These are phyloP conservation scores for Prunella himalayana DNA, from an alignment of 2,113 vertebrate species.

Conservation along the genomic window DNA sequence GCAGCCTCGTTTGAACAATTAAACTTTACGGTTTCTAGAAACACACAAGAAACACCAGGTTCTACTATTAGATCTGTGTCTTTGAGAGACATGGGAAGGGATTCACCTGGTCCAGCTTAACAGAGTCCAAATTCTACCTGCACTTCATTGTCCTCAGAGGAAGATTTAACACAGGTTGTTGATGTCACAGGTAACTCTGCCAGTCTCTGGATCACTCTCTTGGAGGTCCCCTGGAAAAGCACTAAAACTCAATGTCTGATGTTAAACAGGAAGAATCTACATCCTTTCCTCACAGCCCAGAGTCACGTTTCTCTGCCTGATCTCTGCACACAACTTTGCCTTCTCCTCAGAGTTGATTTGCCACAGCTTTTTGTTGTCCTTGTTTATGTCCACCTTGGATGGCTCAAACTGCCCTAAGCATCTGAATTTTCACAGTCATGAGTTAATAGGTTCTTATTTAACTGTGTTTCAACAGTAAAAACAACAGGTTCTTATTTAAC, in stretches of 20 bases:
- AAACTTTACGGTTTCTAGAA: constrained; percentile 10
- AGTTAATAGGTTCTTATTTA: neutral
- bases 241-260: neutral
- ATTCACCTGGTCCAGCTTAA: neutral
- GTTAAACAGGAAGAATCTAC: neutral
- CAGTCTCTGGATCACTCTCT: neutral
- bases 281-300: neutral
- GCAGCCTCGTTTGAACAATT: neutral
- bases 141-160: neutral
- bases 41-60: neutral
- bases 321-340: neutral
- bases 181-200: neutral
- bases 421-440: neutral
- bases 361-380: neutral
- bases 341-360: neutral
- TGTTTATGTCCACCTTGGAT: neutral
- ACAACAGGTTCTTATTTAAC: neutral
- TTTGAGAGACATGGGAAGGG: neutral
- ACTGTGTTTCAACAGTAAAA: neutral
- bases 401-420: neutral
- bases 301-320: neutral
- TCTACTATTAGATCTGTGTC: neutral
- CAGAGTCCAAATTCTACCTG: neutral
- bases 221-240: neutral
- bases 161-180: neutral